Conservation (phyloP, 2,113 vertebrate genomes). For the Ceyx melanurus region DNA sequence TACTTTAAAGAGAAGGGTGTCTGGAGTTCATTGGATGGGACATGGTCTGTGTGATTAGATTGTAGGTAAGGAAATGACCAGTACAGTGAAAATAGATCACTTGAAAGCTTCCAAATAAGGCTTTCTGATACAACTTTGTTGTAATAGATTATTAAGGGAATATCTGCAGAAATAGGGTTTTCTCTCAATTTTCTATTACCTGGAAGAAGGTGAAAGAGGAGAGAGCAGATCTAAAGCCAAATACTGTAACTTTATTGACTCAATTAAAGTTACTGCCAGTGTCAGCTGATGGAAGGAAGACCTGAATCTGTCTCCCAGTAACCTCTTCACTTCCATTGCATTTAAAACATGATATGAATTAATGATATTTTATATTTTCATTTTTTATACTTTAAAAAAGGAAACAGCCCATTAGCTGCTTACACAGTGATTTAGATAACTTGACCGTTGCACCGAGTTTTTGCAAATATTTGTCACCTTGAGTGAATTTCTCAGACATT, state of each 20-base stretch:
- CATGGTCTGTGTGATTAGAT: neutral
- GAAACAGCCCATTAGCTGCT: neutral
- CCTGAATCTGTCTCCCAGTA: neutral
- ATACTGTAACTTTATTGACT: neutral
- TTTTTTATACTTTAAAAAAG: neutral
- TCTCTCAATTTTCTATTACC: neutral
- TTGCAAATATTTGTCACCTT: neutral
- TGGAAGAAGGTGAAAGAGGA: neutral
- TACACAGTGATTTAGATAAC: neutral
- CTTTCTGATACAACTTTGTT: neutral
- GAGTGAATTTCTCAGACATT: conserved; percentile 28
- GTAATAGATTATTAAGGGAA: neutral
- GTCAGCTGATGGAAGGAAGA: neutral
- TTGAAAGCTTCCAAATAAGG: neutral
- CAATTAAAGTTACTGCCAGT: neutral
- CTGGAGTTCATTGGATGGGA: neutral
- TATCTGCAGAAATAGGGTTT: neutral
- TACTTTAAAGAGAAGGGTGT: neutral
- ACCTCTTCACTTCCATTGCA: neutral
- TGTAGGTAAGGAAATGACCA: neutral
- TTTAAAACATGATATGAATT: neutral
- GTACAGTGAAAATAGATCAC: neutral
- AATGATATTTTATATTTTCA: neutral
- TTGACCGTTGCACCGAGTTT: neutral
- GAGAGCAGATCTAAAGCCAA: neutral